phyloP scores from a whole-genome alignment of 2,888 invertebrate species.

The Allolobophora icterica region DNA sequence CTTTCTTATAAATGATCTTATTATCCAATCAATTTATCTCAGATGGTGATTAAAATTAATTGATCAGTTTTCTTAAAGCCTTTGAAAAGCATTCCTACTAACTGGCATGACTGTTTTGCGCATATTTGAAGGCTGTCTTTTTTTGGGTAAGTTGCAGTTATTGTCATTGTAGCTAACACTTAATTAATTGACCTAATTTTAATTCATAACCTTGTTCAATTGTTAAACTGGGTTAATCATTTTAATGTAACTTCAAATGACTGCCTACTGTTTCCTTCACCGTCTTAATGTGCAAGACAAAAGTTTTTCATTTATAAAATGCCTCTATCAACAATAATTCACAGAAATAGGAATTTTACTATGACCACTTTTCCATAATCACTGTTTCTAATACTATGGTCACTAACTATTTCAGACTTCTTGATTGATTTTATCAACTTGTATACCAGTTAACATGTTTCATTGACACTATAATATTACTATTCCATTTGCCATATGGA shows the following conservation, averaged over 20 bases:
- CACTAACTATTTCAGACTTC: neutral
- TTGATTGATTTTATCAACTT: neutral
- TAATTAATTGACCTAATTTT: neutral
- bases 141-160: neutral
- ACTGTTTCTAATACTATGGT: neutral
- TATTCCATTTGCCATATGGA: neutral
- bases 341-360: neutral
- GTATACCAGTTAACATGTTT: neutral
- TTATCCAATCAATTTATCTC: neutral
- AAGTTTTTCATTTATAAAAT: neutral
- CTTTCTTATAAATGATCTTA: neutral
- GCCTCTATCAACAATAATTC: too few species aligned
- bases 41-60: neutral
- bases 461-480: neutral
- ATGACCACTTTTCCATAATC: neutral
- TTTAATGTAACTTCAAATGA: neutral
- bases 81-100: neutral
- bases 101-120: neutral
- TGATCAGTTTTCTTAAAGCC: neutral
- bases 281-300: neutral
- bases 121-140: neutral
- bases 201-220: neutral
- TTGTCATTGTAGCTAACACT: neutral
- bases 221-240: neutral
- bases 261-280: neutral